Evolutionary conservation across 1,140 invertebrate genomes (phyloP).

Genomic region (Atopsyche davidsoni): DNA sequence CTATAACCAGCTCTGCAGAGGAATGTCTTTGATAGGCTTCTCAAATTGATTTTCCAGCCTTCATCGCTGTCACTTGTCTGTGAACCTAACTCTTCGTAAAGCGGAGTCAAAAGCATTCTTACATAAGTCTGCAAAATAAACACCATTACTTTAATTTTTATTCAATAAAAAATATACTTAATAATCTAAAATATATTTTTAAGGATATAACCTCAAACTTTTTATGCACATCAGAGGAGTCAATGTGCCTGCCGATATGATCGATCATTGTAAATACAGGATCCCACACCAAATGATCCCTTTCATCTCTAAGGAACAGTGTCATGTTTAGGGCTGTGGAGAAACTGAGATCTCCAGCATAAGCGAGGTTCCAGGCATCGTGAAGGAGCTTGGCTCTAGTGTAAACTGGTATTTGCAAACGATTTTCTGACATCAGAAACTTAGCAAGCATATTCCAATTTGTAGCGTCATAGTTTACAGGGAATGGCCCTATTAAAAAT

Average conservation of each 20-base stretch:
- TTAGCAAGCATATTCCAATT: conserved; percentile 70
- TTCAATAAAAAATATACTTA: neutral
- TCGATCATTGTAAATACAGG: conserved; percentile 73
- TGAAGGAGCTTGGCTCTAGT: conserved; percentile 70
- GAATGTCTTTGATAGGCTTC: conserved; percentile 57
- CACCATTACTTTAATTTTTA: neutral
- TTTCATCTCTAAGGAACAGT: conserved; percentile 62
- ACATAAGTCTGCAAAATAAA: conserved; percentile 54
- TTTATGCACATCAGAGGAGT: conserved; percentile 54
- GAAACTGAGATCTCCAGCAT: conserved; percentile 67
- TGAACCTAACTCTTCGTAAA: conserved; percentile 57
- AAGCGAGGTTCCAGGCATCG: conserved; percentile 72
- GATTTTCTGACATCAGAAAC: conserved; percentile 51
- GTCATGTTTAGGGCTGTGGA: conserved; percentile 68
- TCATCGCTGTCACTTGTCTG: conserved; percentile 49
- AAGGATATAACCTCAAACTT: conserved; percentile 57
- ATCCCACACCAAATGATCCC: conserved; percentile 68
- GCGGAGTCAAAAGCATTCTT: conserved; percentile 53
- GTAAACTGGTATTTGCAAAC: conserved; percentile 57
- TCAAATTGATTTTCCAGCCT: conserved; percentile 54
- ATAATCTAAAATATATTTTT: no score
- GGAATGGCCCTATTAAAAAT: conserved; percentile 58
- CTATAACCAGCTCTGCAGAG: conserved; percentile 65
- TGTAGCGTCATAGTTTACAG: conserved; percentile 72
- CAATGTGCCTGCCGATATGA: conserved; percentile 65